A percentile compares a stretch with the other conserved stretches of the same genome.
Evolutionary conservation across 2,888 invertebrate species (phyloP).

Genomic region (Torymus auratus): DNA sequence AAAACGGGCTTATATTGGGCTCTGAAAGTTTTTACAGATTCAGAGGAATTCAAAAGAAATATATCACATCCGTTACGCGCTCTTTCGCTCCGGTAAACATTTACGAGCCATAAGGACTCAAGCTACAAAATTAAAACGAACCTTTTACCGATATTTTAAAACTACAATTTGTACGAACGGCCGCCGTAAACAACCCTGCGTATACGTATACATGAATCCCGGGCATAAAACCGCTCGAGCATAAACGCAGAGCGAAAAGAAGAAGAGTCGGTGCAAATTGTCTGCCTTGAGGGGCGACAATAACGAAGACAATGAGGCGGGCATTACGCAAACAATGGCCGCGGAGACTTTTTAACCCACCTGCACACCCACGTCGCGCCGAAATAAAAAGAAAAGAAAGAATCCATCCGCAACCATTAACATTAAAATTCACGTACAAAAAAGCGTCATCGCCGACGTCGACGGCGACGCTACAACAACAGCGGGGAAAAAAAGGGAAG

Average conservation of each 20-base stretch:
- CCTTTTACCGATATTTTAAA: neutral
- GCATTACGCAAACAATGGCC: conserved; percentile 23
- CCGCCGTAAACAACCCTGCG: neutral
- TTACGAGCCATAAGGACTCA: too few relatives aligned
- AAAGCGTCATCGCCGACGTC: too few relatives aligned
- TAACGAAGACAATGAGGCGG: conserved; percentile 22
- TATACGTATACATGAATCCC: too few relatives aligned
- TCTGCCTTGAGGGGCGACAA: conserved; percentile 1
- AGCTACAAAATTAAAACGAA: neutral
- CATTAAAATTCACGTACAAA: conserved; percentile 26
- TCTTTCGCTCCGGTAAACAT: too few relatives aligned
- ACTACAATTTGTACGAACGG: too few relatives aligned
- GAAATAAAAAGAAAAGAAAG: conserved; percentile 3
- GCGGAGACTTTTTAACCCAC: neutral
- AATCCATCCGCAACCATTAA: conserved; percentile 26
- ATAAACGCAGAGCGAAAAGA: neutral
- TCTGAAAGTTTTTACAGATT: too few relatives aligned
- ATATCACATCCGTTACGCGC: too few relatives aligned
- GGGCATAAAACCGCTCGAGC: too few relatives aligned
- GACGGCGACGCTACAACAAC: neutral
- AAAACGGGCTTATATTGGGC: too few relatives aligned
- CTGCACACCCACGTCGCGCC: neutral
- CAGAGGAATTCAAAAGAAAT: too few relatives aligned
- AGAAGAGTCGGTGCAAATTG: conserved; percentile 3
- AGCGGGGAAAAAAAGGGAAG: conserved; percentile 14